phyloP scores from a whole-genome alignment of 1,140 invertebrate genomes.

The Mycetomoellerius zeteki region DNA sequence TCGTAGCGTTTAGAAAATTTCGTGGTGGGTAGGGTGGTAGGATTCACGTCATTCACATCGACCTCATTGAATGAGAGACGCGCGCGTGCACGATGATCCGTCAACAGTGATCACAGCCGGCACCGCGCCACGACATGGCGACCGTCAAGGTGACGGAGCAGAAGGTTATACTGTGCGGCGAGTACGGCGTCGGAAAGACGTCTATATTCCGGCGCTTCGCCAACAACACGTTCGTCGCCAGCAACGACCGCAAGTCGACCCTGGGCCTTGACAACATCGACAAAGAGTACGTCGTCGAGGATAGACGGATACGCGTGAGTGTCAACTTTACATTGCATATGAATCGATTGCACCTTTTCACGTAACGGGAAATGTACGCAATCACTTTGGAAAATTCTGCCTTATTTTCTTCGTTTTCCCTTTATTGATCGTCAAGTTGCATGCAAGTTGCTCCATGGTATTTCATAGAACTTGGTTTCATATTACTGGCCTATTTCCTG shows the following conservation, averaged over 20 bases:
- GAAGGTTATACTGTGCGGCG: slow-evolving; percentile 97
- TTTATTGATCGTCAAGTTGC: background rate
- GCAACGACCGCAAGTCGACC: slow-evolving; percentile 94
- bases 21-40: too few relatives aligned
- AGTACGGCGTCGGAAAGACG: slow-evolving; percentile 98
- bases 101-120: slow-evolving; percentile 49
- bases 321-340: background rate
- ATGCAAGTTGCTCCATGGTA: background rate
- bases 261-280: slow-evolving; percentile 96
- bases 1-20: too few relatives aligned
- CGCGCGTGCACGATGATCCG: slow-evolving; percentile 4
- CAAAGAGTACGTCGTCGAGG: slow-evolving; percentile 91
- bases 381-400: background rate
- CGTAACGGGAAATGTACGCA: background rate
- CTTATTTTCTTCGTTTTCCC: background rate
- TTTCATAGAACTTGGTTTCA: background rate
- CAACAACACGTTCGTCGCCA: slow-evolving; percentile 94
- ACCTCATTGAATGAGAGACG: slow-evolving; percentile 10
- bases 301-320: slow-evolving; percentile 93
- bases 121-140: slow-evolving; percentile 89
- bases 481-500: background rate
- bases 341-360: background rate
- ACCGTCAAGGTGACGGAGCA: slow-evolving; percentile 94
- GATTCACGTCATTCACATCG: background rate
- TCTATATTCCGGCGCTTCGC: slow-evolving; percentile 96